A percentile compares a stretch with the other conserved stretches of the same genome.
Conservation (phyloP, 2,888 invertebrate genomes). For the Cybosia mesomella region DNA sequence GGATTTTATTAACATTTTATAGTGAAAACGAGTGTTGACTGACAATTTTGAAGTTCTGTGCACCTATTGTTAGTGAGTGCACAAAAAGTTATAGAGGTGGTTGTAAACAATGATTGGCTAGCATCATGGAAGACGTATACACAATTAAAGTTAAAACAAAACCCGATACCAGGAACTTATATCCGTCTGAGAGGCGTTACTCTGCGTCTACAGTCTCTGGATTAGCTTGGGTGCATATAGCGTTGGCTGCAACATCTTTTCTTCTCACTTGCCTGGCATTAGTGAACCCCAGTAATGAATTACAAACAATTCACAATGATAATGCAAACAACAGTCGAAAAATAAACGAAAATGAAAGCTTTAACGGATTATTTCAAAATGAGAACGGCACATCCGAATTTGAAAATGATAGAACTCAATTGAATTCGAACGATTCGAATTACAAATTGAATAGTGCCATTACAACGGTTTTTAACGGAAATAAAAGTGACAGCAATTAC, state of each 20-base stretch:
- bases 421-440: slow-evolving; percentile 43
- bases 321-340: slow-evolving; percentile 31
- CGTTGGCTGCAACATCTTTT: slow-evolving; percentile 87
- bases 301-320: slow-evolving; percentile 22
- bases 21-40: slow-evolving; percentile 24
- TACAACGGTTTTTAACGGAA: slow-evolving; percentile 48
- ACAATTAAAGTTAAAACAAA: slow-evolving; percentile 89
- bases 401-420: slow-evolving; percentile 35
- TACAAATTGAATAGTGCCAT: slow-evolving; percentile 39
- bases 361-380: slow-evolving; percentile 34
- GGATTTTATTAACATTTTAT: slow-evolving; percentile 24
- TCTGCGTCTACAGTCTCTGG: slow-evolving; percentile 90
- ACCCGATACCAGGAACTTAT: slow-evolving; percentile 86
- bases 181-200: slow-evolving; percentile 89
- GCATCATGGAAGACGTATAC: slow-evolving; percentile 89
- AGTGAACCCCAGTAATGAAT: slow-evolving; percentile 65
- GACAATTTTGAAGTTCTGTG: slow-evolving; percentile 11
- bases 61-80: slow-evolving; percentile 35
- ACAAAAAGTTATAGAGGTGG: slow-evolving; percentile 38
- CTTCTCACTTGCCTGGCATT: slow-evolving; percentile 86
- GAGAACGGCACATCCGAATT: slow-evolving; percentile 32
- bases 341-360: slow-evolving; percentile 16
- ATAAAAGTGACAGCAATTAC: slow-evolving; percentile 49
- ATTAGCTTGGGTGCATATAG: slow-evolving; percentile 88
- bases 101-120: slow-evolving; percentile 55